Evolutionary conservation across 2,113 vertebrate genomes (phyloP).

Genomic region (Chrysemys picta): DNA sequence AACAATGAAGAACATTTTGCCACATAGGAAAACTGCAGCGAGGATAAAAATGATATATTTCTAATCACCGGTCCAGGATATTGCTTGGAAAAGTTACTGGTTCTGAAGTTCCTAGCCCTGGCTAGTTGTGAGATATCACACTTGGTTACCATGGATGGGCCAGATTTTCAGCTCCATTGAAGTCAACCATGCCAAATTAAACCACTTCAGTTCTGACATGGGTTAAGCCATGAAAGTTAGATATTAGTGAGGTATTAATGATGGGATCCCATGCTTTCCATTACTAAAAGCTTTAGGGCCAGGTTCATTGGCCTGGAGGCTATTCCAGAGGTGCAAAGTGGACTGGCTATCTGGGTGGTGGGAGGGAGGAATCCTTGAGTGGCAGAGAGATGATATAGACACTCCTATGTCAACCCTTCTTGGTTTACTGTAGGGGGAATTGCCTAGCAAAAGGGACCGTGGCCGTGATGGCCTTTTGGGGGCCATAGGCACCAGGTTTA

Average conservation of each 20-base stretch:
- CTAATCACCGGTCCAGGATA: background rate
- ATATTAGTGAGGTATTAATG: background rate
- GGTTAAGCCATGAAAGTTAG: background rate
- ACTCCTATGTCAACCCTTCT: background rate
- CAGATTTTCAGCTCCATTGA: background rate
- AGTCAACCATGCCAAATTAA: background rate
- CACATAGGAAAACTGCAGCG: background rate
- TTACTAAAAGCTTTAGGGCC: background rate
- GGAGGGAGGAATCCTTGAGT: background rate
- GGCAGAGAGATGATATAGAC: background rate
- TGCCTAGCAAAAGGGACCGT: background rate
- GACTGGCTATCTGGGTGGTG: background rate
- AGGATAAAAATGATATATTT: background rate
- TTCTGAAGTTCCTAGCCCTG: background rate
- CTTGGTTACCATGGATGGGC: background rate
- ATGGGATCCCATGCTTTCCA: background rate
- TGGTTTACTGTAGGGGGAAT: background rate
- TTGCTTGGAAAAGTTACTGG: background rate
- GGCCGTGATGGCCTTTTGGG: background rate
- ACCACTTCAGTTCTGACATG: background rate
- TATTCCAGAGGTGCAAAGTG: background rate
- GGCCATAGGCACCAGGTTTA: too few species aligned
- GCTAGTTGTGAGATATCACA: background rate
- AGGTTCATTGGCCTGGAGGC: background rate
- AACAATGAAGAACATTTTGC: background rate